Evolutionary conservation across 2,888 invertebrate species (phyloP).

Genomic region (Amphipyra tragopoginis): DNA sequence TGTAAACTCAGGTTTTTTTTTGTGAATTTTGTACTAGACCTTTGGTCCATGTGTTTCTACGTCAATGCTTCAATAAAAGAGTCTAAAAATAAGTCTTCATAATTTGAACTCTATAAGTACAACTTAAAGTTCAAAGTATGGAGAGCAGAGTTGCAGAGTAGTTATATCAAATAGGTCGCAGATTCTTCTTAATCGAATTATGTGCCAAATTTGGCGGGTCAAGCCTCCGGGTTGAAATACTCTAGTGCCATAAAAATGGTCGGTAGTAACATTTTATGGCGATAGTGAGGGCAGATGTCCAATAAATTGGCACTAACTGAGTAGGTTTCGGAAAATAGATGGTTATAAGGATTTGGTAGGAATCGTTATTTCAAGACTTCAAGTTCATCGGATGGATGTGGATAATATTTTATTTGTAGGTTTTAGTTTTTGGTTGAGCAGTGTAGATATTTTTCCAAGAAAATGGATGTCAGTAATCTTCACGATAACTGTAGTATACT

Average conservation of each 20-base stretch:
- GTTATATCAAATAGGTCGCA: too few species aligned
- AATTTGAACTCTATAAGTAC: too few species aligned
- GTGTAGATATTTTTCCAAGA: too few species aligned
- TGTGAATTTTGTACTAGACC: too few species aligned
- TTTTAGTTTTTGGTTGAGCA: neutral
- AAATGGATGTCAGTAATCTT: too few species aligned
- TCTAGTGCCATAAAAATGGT: slow-evolving; percentile 35
- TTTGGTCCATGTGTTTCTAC: too few species aligned
- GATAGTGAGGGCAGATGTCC: slow-evolving; percentile 37
- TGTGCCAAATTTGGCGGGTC: slow-evolving; percentile 24
- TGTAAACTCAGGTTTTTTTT: too few species aligned
- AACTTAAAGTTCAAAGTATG: too few species aligned
- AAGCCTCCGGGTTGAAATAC: slow-evolving; percentile 16
- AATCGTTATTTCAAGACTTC: slow-evolving; percentile 19
- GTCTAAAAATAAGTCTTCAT: too few species aligned
- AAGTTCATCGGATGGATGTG: slow-evolving; percentile 8
- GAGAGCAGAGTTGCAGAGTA: too few species aligned
- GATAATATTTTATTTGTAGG: slow-evolving; percentile 9
- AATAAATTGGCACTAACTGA: slow-evolving; percentile 45
- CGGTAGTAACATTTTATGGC: slow-evolving; percentile 36
- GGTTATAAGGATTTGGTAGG: slow-evolving; percentile 15
- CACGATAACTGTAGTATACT: too few species aligned
- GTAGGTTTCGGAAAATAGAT: slow-evolving; percentile 21
- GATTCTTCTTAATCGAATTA: slow-evolving; percentile 27
- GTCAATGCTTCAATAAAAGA: too few species aligned